Conservation (phyloP, 1,140 invertebrate species). For the Sycophila sp. region DNA sequence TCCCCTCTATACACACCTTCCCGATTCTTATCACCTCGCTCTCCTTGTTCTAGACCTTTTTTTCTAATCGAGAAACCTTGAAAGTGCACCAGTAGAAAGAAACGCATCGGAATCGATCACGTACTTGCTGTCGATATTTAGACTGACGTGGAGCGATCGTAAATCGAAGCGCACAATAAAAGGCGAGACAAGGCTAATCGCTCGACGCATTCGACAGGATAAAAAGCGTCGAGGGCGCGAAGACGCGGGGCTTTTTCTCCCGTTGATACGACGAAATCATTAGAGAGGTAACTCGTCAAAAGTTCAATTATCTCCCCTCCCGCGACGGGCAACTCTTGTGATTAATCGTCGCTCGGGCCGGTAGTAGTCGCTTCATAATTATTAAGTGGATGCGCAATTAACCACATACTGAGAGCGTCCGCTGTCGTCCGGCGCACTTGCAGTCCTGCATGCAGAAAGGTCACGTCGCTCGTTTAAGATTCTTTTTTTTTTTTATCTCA, state of each 20-base stretch:
- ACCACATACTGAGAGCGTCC: background rate
- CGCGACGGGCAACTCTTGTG: constrained; percentile 15
- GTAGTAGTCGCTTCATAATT: constrained; percentile 34
- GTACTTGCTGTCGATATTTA: too few relatives aligned
- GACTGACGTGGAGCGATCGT: too few relatives aligned
- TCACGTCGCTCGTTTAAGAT: too few relatives aligned
- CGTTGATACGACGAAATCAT: constrained; percentile 29
- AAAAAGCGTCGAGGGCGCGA: background rate
- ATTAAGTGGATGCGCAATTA: constrained; percentile 41
- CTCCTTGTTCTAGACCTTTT: background rate
- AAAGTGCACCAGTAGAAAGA: too few relatives aligned
- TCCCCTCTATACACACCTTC: too few relatives aligned
- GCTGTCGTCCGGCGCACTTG: too few relatives aligned
- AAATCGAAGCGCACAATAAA: too few relatives aligned
- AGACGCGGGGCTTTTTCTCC: background rate
- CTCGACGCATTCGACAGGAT: too few relatives aligned
- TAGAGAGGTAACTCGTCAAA: constrained; percentile 40
- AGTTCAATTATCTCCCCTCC: constrained; percentile 27
- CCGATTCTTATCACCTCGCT: background rate
- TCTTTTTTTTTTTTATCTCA: too few relatives aligned
- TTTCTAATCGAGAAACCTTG: background rate
- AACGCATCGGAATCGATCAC: too few relatives aligned
- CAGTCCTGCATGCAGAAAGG: too few relatives aligned
- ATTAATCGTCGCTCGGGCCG: constrained; percentile 39
- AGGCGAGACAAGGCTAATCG: too few relatives aligned